phyloP scores from a whole-genome alignment of 2,888 invertebrate species.

The Ariolimax columbianus region DNA sequence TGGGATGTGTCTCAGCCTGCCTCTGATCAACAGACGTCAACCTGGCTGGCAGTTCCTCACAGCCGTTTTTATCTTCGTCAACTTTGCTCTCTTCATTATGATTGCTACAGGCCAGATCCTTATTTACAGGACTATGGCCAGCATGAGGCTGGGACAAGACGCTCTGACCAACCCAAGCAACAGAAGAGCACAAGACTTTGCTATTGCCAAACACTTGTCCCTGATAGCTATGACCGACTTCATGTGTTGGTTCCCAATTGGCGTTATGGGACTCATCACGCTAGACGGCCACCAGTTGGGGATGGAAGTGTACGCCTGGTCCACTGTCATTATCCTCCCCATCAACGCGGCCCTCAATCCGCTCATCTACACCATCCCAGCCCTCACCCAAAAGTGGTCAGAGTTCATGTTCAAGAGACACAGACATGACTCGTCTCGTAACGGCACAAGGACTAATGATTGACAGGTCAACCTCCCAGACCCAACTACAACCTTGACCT shows the following conservation, averaged over 20 bases:
- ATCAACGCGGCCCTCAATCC: slow-evolving; percentile 46
- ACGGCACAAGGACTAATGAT: slow-evolving; percentile 30
- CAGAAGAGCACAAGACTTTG: slow-evolving; percentile 59
- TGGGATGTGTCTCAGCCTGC: slow-evolving; percentile 76
- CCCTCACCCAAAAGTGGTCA: slow-evolving; percentile 35
- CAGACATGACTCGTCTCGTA: slow-evolving; percentile 31
- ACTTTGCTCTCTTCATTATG: slow-evolving; percentile 71
- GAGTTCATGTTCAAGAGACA: slow-evolving; percentile 32
- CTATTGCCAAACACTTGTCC: slow-evolving; percentile 71
- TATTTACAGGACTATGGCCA: slow-evolving; percentile 70
- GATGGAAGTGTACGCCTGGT: slow-evolving; percentile 41
- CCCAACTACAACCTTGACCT: neutral
- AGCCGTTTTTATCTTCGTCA: slow-evolving; percentile 73
- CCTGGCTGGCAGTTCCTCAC: slow-evolving; percentile 77
- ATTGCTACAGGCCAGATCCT: slow-evolving; percentile 73
- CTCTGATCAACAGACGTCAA: slow-evolving; percentile 72
- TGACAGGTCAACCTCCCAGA: neutral
- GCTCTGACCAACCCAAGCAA: slow-evolving; percentile 34
- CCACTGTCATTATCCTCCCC: slow-evolving; percentile 34
- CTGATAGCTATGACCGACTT: slow-evolving; percentile 71
- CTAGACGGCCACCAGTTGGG: slow-evolving; percentile 31
- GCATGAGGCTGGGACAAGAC: slow-evolving; percentile 29
- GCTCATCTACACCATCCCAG: slow-evolving; percentile 45
- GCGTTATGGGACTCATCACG: slow-evolving; percentile 47
- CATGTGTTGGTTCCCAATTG: slow-evolving; percentile 72